Evolutionary conservation across 2,888 invertebrate species (phyloP).

Genomic region (Apamea monoglypha): DNA sequence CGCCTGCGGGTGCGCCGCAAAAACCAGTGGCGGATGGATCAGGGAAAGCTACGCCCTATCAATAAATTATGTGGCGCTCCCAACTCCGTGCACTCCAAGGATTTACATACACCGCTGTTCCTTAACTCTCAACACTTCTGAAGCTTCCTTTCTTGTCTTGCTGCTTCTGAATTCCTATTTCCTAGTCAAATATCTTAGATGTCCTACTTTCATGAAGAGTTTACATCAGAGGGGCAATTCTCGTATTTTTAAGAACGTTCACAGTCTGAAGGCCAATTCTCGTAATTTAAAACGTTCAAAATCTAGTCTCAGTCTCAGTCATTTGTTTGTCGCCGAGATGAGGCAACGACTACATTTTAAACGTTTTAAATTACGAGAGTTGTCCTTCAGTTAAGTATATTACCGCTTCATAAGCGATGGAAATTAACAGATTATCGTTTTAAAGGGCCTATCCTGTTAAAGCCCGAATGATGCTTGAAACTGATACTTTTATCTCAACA

Average conservation of each 20-base stretch:
- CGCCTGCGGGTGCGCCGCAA: constrained; percentile 35
- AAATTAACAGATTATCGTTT: constrained; percentile 16
- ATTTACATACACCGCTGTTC: constrained; percentile 45
- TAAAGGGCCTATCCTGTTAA: not conserved
- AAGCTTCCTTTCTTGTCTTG: constrained; percentile 4
- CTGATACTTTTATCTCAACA: constrained; percentile 23
- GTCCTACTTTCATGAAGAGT: not conserved
- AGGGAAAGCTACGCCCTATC: constrained; percentile 49
- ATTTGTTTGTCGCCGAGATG: too few species aligned
- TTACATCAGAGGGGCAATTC: too few species aligned
- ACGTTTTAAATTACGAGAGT: too few species aligned
- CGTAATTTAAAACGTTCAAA: too few species aligned
- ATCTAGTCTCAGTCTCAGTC: too few species aligned
- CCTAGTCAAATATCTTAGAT: not conserved
- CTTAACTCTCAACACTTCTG: constrained; percentile 13
- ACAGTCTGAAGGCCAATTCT: too few species aligned
- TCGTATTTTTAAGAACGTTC: too few species aligned
- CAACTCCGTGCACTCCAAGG: constrained; percentile 33
- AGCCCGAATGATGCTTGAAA: not conserved
- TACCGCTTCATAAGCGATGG: not conserved
- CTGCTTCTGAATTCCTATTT: not conserved
- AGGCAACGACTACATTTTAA: too few species aligned
- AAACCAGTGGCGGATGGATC: constrained; percentile 41
- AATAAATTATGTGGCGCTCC: constrained; percentile 57
- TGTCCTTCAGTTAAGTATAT: not conserved